Evolutionary conservation across 1,140 invertebrate species (phyloP).

Genomic region (Saccostrea cuccullata): DNA sequence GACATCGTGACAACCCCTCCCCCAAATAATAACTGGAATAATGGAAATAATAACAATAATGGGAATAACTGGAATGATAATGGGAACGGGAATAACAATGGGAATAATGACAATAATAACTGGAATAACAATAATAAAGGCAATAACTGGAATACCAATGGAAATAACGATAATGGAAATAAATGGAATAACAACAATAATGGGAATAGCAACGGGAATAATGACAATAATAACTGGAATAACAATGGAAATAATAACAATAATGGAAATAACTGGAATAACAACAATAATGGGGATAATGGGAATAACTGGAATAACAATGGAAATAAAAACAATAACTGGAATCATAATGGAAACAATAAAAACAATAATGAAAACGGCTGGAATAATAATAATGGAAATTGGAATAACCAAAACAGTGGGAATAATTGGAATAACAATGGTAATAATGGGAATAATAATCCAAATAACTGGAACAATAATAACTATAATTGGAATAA

Average conservation of each 20-base stretch:
- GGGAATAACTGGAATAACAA: constrained; percentile 21
- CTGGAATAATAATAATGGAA: too few relatives aligned
- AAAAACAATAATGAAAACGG: too few relatives aligned
- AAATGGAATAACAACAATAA: background rate
- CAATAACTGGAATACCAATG: background rate
- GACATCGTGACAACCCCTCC: background rate
- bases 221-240: background rate
- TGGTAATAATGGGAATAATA: background rate
- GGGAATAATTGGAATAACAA: background rate
- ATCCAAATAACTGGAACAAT: background rate
- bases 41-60: background rate
- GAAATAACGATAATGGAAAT: background rate
- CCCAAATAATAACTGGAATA: constrained; percentile 7
- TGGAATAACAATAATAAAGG: background rate
- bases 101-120: background rate
- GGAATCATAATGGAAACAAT: background rate
- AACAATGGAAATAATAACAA: background rate
- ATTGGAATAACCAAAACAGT: too few relatives aligned
- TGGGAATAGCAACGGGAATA: background rate
- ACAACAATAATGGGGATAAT: background rate
- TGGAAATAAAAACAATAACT: background rate
- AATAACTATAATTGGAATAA: background rate
- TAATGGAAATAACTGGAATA: background rate
- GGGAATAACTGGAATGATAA: constrained; percentile 20
- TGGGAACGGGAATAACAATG: background rate